Base-by-base conservation (phyloP, 2,888 invertebrate genomes). In the Steromphala cineraria region DNA sequence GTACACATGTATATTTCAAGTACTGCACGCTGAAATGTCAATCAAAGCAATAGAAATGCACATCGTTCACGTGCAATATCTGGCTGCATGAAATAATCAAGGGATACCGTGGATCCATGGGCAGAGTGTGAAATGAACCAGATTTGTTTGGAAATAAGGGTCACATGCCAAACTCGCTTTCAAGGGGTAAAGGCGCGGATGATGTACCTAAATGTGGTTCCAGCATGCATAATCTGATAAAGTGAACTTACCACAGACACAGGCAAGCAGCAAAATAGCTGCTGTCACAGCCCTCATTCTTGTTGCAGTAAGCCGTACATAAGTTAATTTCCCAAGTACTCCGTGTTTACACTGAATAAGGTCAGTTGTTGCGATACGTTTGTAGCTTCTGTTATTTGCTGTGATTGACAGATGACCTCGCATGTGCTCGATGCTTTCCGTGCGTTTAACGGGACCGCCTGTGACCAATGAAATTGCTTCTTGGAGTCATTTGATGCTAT, bases 201-300 rank as follows among this genome's bases (percentile, higher is more conserved):
- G 10, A 46, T 46, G 10, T 46, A 46, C 46, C 46, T 10, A 46
- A 46, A 46, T 46, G 46, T 13, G 46, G 13, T 46, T 46, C 46
- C 46, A 46, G 10, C 46, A 46, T 46, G 46, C 46, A 46, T 10
- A 67, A 67, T 67, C 28, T 67, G 28, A 21, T 67, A 46, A 46
- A 46, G 46, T 46, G 46, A 40, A 81, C 83, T 79, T 77, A 83
- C 83, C 81, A 17, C 56, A 53, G 53, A 76, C 24, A 75, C 79
- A 28, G 31, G 79, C 76, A 74, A 81, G 80, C 52, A 83, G 55
- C 77, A 71, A 56, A 31, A 83, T 79, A 74, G 81, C 83, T 77
- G 79, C 75, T 62, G 80, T 78, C 15, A 83, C 40, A 56, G 79
- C 81, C 83, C 79, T 81, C 83, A 83, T 83, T 36, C 76, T 80